Evolutionary conservation across 2,113 vertebrate species (phyloP), one percentile per base, ranked within the genome.

Genomic region (Gymnocephalus cernua): DNA sequence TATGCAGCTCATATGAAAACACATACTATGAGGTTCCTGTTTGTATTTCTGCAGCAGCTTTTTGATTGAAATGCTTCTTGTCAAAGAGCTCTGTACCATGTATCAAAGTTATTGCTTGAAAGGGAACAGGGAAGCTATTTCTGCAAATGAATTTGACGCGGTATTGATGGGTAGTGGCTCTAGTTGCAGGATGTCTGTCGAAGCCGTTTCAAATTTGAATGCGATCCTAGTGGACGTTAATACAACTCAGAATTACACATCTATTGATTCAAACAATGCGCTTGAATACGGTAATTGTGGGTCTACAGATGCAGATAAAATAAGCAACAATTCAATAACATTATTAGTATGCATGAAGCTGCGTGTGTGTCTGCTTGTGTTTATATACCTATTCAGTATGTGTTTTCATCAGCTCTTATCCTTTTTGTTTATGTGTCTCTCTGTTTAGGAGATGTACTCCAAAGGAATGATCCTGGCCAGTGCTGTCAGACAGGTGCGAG

Each of bases 371-470:
- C 38, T 51, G 50, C 25, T 38, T 47, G 53, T 58, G 53, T 86
- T 59, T 45, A 27, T 74, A 13, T 0, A 27, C 11, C 18, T 65
- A 19, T 63, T 65, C 15, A 27, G 4, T 38, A 41, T 6, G 9
- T 45, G 18, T 51, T 18, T 80, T 16, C 9, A 48, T 53, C 16
- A 41, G 9, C 38, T 51, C 50, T 25, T 21, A 67, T 79, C 21
- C 25, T 23, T 53, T 53, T 1, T 69, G 35, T 38, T 45, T 73
- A 0, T 59, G 1, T 72, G 21, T 84, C 6, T 83, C 11, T 70
- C 41, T 78, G 38, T 76, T 63, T 75, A 99, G 98, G 98, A 99
- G 90, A 96, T 99, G 89, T 99, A 98, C 91, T 99, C 98, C 41
- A 99, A 98, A 93, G 97, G 98, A 77, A 96, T 98, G 93, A 96